These are phyloP conservation scores for Echinometra lucunter DNA, from an alignment of 53 echinoderm and acorn worm species.

Conservation along the genomic window DNA sequence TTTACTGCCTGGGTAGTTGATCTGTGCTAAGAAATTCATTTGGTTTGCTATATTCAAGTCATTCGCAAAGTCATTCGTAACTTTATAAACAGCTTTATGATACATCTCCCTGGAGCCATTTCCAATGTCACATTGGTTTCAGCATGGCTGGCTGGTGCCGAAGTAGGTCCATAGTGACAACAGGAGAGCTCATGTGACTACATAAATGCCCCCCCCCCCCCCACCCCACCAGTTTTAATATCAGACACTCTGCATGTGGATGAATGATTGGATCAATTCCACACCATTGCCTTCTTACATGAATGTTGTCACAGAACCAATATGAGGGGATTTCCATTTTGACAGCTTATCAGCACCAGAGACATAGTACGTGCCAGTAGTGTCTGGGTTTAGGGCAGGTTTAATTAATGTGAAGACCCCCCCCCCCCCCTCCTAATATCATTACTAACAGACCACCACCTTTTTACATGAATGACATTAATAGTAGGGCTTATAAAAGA, in stretches of 20 bases:
- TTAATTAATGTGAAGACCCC: background rate
- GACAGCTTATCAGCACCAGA: background rate
- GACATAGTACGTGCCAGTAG: background rate
- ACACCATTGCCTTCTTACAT: background rate
- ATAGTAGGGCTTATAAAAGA: no score
- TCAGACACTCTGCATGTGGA: background rate
- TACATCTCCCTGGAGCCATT: no score
- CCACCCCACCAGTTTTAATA: background rate
- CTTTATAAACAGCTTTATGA: no score
- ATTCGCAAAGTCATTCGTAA: no score
- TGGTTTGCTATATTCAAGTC: no score
- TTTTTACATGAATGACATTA: background rate
- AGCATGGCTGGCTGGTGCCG: no score
- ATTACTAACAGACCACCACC: background rate
- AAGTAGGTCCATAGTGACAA: no score
- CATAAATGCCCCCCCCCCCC: background rate
- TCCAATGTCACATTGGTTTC: no score
- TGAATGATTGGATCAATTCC: background rate
- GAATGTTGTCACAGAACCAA: background rate
- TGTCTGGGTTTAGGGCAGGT: background rate
- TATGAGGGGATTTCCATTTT: background rate
- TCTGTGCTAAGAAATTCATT: no score
- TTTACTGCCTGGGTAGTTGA: no score
- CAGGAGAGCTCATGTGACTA: no score
- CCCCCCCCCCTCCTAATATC: background rate